phyloP scores from a whole-genome alignment of 2,888 invertebrate species.

The Callyntrura guangdongensis region DNA sequence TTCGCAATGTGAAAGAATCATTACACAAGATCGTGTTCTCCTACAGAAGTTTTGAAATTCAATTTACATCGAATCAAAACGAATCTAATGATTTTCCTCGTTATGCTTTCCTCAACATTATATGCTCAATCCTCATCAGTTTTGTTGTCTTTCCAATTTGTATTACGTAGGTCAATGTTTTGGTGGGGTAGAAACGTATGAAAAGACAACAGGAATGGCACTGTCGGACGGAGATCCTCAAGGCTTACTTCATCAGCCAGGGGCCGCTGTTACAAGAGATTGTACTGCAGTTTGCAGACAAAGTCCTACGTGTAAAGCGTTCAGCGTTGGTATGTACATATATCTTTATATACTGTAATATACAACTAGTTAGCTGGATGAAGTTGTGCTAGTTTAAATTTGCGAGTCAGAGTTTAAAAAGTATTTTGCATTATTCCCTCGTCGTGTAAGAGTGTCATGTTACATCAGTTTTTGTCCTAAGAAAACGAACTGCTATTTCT shows the following conservation, averaged over 20 bases:
- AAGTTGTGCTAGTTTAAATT: too few relatives aligned
- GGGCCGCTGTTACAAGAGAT: constrained; percentile 86
- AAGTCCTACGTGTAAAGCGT: constrained; percentile 86
- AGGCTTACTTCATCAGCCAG: constrained; percentile 86
- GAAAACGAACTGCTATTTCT: background rate
- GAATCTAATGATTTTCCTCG: constrained; percentile 8
- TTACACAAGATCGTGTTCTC: background rate
- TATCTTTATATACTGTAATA: too few relatives aligned
- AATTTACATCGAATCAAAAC: background rate
- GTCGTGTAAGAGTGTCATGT: background rate
- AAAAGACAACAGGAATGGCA: constrained; percentile 86
- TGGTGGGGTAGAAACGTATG: constrained; percentile 86
- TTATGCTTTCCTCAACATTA: background rate
- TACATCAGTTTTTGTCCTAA: background rate
- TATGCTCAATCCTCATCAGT: background rate
- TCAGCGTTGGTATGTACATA: constrained; percentile 86
- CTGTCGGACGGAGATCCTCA: constrained; percentile 85
- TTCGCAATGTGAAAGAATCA: background rate
- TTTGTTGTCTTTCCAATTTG: background rate
- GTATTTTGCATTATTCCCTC: background rate
- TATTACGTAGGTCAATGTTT: constrained; percentile 86
- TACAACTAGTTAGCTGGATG: too few relatives aligned
- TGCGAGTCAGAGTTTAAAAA: too few relatives aligned
- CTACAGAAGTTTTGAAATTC: constrained; percentile 7
- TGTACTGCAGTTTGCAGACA: constrained; percentile 86